Conservation (phyloP, 92 coral and sea anemone species). For the Epizoanthus illoricatus region DNA sequence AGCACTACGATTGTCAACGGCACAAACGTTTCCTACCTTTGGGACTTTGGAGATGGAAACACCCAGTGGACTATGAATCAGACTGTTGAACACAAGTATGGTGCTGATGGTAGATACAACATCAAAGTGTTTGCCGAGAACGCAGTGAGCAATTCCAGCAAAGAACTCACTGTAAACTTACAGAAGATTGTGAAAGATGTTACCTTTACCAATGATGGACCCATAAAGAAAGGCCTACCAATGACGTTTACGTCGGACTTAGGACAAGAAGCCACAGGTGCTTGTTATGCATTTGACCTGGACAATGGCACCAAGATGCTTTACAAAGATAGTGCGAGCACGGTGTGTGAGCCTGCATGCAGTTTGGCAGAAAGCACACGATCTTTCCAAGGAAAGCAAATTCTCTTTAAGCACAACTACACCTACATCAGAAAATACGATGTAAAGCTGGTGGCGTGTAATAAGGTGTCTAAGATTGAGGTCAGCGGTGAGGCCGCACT, state of each 20-base stretch:
- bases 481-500: slow-evolving; percentile 41
- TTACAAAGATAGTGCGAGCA: slow-evolving; percentile 38
- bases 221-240: slow-evolving; percentile 34
- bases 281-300: slow-evolving; percentile 59
- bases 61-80: slow-evolving; percentile 21
- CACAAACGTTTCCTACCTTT: slow-evolving; percentile 75
- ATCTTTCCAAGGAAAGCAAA: slow-evolving; percentile 16
- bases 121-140: slow-evolving; percentile 46
- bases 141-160: slow-evolving; percentile 48
- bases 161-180: not conserved
- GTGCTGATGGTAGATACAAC: slow-evolving; percentile 32
- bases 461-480: slow-evolving; percentile 50
- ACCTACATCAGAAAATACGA: slow-evolving; percentile 32
- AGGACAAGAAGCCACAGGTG: slow-evolving; percentile 61
- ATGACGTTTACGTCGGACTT: slow-evolving; percentile 47
- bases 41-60: slow-evolving; percentile 71
- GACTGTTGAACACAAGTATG: slow-evolving; percentile 54
- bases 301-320: slow-evolving; percentile 58
- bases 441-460: slow-evolving; percentile 54
- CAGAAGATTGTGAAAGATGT: slow-evolving; percentile 53
- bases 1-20: slow-evolving; percentile 61
- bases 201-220: slow-evolving; percentile 56
- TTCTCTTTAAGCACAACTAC: slow-evolving; percentile 40
- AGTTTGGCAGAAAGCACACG: slow-evolving; percentile 11
- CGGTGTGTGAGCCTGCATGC: slow-evolving; percentile 48